phyloP scores from a whole-genome alignment of 2,113 vertebrate genomes.

The Pseudonaja textilis region DNA sequence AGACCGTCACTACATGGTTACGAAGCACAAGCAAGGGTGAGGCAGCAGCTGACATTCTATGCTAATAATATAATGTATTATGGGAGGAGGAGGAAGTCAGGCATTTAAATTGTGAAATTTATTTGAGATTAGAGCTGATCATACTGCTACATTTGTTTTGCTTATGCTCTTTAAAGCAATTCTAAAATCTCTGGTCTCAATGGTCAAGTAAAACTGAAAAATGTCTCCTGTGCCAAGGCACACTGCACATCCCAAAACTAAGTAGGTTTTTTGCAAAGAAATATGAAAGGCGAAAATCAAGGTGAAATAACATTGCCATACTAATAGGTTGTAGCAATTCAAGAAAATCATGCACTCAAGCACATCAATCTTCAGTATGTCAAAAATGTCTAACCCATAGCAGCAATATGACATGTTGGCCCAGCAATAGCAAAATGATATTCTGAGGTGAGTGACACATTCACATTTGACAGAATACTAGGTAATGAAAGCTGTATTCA shows the following conservation, averaged over 20 bases:
- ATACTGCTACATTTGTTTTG: background rate
- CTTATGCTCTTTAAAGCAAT: background rate
- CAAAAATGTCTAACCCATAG: background rate
- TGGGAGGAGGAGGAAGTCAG: background rate
- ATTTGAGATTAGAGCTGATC: background rate
- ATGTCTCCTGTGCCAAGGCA: background rate
- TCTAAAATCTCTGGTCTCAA: background rate
- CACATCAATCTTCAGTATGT: background rate
- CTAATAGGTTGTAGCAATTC: background rate
- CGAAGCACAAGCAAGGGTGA: background rate
- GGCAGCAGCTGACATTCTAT: background rate
- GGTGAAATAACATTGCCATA: background rate
- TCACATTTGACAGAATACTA: background rate
- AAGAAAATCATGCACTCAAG: conserved; percentile 18
- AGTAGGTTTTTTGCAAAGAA: background rate
- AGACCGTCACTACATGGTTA: background rate
- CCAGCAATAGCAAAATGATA: background rate
- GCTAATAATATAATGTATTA: background rate
- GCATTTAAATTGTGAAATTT: background rate
- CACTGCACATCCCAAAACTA: background rate
- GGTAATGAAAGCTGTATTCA: background rate
- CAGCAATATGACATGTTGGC: conserved; percentile 10
- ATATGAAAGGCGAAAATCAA: background rate
- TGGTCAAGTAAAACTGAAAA: background rate
- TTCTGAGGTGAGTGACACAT: conserved; percentile 7